Conservation (phyloP, 2,888 invertebrate species). For the Limenitis camilla region DNA sequence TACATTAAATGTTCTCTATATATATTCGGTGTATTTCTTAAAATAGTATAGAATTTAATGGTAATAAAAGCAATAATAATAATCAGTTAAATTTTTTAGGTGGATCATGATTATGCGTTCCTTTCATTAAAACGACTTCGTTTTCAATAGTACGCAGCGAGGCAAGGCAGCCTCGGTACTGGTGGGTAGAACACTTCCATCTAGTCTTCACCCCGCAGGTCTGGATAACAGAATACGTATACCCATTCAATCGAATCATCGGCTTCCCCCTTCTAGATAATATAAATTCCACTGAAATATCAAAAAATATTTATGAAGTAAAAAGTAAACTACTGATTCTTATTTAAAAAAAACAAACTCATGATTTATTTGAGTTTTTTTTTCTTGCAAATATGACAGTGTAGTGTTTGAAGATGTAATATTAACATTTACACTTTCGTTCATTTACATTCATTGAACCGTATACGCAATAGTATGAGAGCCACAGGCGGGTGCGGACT, state of each 20-base stretch:
- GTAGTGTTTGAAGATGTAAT: too few species aligned
- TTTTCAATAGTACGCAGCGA: constrained; percentile 26
- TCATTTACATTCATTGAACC: too few species aligned
- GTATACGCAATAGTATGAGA: too few species aligned
- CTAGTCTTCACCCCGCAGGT: not conserved
- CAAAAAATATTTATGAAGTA: not conserved
- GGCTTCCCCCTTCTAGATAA: constrained; percentile 28
- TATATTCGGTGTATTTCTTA: too few species aligned
- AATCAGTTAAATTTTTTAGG: not conserved
- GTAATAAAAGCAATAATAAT: too few species aligned
- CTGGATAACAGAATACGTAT: constrained; percentile 24
- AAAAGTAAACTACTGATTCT: not conserved
- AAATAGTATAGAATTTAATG: too few species aligned
- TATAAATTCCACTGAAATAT: constrained; percentile 22
- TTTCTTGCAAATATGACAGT: too few species aligned
- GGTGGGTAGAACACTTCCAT: constrained; percentile 32
- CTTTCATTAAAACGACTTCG: constrained; percentile 25
- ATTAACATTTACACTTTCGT: too few species aligned
- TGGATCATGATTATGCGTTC: constrained; percentile 29
- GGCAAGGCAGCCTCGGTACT: constrained; percentile 33
- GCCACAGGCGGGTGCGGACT: too few species aligned
- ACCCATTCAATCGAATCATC: constrained; percentile 28
- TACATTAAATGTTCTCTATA: too few species aligned
- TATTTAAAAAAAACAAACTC: not conserved
- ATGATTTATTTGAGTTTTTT: too few species aligned